Percentiles rank a stretch among this genome's conserved stretches.
phyloP scores from a whole-genome alignment of 2,797 vertebrate species.

The Thunnus albacares region DNA sequence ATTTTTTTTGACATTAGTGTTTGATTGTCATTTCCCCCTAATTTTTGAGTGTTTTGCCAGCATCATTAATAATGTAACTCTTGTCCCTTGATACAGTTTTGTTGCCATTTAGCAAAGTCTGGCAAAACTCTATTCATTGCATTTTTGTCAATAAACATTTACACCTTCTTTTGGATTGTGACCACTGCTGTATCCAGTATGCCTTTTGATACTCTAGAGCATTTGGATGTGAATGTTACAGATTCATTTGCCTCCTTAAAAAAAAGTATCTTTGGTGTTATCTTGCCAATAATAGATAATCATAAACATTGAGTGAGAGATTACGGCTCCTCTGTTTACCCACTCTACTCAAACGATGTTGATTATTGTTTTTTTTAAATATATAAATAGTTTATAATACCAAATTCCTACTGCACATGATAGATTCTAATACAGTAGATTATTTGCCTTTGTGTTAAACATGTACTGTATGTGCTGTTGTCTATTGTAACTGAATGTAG shows the following conservation, averaged over 20 bases:
- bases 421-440: conserved; percentile 17
- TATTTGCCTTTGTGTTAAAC: conserved; percentile 23
- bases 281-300: conserved; percentile 38
- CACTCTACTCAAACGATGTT: conserved; percentile 18
- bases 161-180: conserved; percentile 50
- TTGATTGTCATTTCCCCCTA: conserved; percentile 49
- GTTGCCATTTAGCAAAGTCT: conserved; percentile 59
- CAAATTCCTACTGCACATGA: conserved; percentile 13
- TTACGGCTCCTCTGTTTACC: conserved; percentile 19
- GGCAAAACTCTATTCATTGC: conserved; percentile 58
- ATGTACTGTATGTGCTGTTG: conserved; percentile 39
- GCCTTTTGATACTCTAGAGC: conserved; percentile 51
- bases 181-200: conserved; percentile 38
- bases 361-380: conserved; percentile 18
- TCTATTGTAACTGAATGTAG: conserved; percentile 43
- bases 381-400: conserved; percentile 13
- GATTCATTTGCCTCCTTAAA: conserved; percentile 14
- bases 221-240: conserved; percentile 34
- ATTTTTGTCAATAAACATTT: conserved; percentile 74
- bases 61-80: conserved; percentile 50
- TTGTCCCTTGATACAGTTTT: conserved; percentile 52
- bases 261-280: conserved; percentile 36
- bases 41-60: conserved; percentile 70
- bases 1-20: conserved; percentile 52
- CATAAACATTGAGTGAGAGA: conserved; percentile 27